Base-by-base conservation (phyloP, 2,888 invertebrate genomes). In the Acleris cristana region DNA sequence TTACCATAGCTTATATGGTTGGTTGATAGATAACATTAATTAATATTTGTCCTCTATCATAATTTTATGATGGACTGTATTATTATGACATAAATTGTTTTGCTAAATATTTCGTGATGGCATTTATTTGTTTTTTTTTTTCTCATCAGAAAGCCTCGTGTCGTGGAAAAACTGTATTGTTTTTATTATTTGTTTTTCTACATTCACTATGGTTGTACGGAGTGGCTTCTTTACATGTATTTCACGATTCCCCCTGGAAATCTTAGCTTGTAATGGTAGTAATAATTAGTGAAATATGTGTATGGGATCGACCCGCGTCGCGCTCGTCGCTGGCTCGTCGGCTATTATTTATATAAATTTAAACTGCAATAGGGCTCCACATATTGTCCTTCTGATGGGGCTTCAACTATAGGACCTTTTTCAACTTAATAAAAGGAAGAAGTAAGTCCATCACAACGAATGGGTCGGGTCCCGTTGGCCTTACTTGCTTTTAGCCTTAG, bases 71-170 rank as follows among this genome's bases (percentile, higher is more conserved):
- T 34, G 34, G 34, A 10, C 34, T 10, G 1, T 26, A 8, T 26
- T 8, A 26, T 8, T 26, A 8, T 7, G 34, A 34, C 1, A 34
- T 34, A 40, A 40, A 40, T 40, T 19, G 51, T 21, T 57, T 26
- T 53, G 53, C 16, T 26, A n/a, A 18, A 12, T 26, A n/a, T 23
- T 34, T n/a, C 8, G 18, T 53, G 52, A 48, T 63, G 67, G 67
- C 67, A 67, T 67, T 67, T 67, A 67, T 63, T 63, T 59, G 53
- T 40, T 40, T 64, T 58, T 40, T 64, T 58, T 57, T 26, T 40
- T 18, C 6, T 40, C 58, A 59, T 54, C 48, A 53, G 14, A 12
- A 10, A 26, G 62, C 48, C 53, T 18, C 58, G 63, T 54, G 48
- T 63, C 19, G 58, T 63, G 18, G 58, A 53, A 67, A 67, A 67